Conservation (phyloP, 1,140 invertebrate species). For the Platorchestia sp. region DNA sequence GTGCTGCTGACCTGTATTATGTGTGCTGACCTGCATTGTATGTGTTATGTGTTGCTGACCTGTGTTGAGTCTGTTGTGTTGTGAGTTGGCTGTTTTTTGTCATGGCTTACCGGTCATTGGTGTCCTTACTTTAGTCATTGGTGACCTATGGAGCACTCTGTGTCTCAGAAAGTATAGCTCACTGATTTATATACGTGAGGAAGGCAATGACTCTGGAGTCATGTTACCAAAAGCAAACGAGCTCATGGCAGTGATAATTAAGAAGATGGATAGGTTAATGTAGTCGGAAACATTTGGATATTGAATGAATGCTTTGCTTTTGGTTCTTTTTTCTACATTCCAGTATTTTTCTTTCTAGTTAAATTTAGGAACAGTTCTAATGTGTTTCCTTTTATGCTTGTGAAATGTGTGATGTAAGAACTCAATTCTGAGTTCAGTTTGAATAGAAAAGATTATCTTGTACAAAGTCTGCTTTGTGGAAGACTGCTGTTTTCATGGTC, state of each 20-base stretch:
- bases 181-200: too few species aligned
- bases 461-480: background rate
- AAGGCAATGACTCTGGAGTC: too few species aligned
- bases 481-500: background rate
- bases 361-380: background rate
- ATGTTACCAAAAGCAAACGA: too few species aligned
- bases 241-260: background rate
- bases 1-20: background rate
- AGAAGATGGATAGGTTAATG: background rate
- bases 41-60: background rate
- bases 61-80: background rate
- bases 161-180: too few species aligned
- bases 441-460: background rate
- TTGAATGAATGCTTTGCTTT: background rate
- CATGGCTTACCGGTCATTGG: too few species aligned
- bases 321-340: background rate
- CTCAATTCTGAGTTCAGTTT: background rate
- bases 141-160: too few species aligned
- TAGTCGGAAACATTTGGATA: background rate
- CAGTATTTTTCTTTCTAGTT: background rate
- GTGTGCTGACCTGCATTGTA: background rate
- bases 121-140: too few species aligned
- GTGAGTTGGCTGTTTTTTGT: too few species aligned
- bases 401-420: background rate
- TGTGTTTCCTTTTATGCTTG: background rate